phyloP scores from a whole-genome alignment of 1,140 invertebrate species.

The Eulimnadia texana region DNA sequence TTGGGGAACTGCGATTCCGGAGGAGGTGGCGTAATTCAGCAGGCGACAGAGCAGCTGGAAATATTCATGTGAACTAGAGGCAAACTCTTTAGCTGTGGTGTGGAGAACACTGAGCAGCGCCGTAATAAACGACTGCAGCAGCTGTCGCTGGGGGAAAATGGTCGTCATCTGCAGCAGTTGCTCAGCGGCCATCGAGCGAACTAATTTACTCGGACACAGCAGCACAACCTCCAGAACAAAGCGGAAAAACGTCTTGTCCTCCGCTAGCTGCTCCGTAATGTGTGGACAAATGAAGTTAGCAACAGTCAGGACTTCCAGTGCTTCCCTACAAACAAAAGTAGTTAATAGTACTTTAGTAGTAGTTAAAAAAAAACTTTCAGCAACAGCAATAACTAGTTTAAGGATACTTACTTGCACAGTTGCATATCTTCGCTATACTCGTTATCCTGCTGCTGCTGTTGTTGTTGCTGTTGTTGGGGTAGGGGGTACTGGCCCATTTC shows the following conservation, averaged over 20 bases:
- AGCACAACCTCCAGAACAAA: slow-evolving; percentile 82
- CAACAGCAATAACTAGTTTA: too few relatives aligned
- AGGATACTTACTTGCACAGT: slow-evolving; percentile 6
- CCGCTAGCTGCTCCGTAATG: slow-evolving; percentile 52
- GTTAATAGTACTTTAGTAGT: slow-evolving; percentile 11
- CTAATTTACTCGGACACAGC: slow-evolving; percentile 40
- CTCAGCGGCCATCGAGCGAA: slow-evolving; percentile 49
- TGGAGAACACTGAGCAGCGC: slow-evolving; percentile 61
- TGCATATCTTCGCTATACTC: slow-evolving; percentile 6
- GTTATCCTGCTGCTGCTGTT: neutral
- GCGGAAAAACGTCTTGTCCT: slow-evolving; percentile 63
- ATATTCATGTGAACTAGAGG: slow-evolving; percentile 65
- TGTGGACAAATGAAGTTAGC: slow-evolving; percentile 70
- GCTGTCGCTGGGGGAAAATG: slow-evolving; percentile 41
- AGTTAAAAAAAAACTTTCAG: too few relatives aligned
- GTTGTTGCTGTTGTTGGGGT: neutral
- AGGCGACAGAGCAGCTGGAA: slow-evolving; percentile 60
- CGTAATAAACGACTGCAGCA: slow-evolving; percentile 54
- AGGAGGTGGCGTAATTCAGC: slow-evolving; percentile 54
- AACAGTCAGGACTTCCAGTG: slow-evolving; percentile 79
- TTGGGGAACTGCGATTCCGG: slow-evolving; percentile 47
- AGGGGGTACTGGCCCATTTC: slow-evolving; percentile 35
- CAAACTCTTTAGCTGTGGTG: slow-evolving; percentile 55
- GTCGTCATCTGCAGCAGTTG: slow-evolving; percentile 68
- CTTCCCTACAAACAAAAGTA: slow-evolving; percentile 67